These are phyloP conservation scores for Acanthosepion lycidas DNA, from an alignment of 2,888 invertebrate species.

Conservation along the genomic window DNA sequence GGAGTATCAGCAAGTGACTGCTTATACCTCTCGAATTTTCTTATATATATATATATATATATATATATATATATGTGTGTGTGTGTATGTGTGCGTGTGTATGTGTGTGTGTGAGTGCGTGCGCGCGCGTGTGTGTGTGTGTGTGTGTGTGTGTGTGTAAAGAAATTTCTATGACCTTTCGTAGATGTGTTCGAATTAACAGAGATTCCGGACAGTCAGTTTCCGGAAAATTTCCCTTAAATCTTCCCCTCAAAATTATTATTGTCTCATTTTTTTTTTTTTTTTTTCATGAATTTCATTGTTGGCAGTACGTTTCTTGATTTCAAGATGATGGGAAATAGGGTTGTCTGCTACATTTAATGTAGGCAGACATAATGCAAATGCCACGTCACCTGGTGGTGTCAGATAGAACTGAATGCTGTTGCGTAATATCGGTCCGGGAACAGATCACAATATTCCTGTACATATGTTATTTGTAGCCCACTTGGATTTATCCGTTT, in stretches of 20 bases:
- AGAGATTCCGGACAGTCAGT: background rate
- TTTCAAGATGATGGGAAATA: background rate
- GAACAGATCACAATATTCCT: background rate
- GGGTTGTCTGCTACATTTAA: background rate
- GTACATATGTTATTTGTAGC: background rate
- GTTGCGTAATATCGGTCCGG: background rate
- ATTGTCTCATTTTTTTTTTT: background rate
- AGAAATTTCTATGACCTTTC: background rate
- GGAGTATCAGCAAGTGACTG: too few species aligned
- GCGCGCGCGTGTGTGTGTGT: too few species aligned
- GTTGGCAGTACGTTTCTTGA: background rate
- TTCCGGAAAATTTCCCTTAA: background rate
- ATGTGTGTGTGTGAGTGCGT: background rate
- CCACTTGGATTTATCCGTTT: too few species aligned
- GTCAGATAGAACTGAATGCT: background rate
- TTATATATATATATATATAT: background rate
- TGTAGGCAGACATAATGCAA: background rate
- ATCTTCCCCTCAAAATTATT: background rate
- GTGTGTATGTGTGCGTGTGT: background rate
- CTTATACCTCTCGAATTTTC: too few species aligned
- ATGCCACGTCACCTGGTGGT: slow-evolving; percentile 14
- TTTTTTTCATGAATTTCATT: background rate
- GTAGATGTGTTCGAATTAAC: background rate
- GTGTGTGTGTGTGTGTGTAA: background rate
- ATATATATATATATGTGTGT: background rate